phyloP scores from a whole-genome alignment of 2,888 invertebrate genomes.

The Eudasyphora cyanicolor region DNA sequence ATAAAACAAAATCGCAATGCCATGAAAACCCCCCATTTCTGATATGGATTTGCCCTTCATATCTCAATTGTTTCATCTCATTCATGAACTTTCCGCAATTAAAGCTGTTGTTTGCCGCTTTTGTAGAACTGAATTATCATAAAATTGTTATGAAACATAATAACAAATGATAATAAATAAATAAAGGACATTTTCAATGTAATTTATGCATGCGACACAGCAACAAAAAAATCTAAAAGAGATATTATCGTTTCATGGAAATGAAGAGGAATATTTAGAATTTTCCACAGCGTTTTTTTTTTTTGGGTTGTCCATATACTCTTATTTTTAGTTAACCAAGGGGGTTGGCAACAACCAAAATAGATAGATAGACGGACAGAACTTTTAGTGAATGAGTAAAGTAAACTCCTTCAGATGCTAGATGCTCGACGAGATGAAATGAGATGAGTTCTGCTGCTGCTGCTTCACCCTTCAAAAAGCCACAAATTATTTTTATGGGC shows the following conservation, averaged over 20 bases:
- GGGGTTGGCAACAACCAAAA: neutral
- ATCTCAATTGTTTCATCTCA: neutral
- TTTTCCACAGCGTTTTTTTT: neutral
- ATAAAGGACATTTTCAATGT: constrained; percentile 14
- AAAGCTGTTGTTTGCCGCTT: constrained; percentile 1
- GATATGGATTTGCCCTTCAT: too few relatives aligned
- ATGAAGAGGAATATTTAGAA: neutral
- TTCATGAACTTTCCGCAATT: neutral
- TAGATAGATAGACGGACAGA: neutral
- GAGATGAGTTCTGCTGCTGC: too few relatives aligned
- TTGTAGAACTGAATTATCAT: constrained; percentile 22
- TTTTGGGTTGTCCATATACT: neutral
- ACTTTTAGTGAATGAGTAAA: neutral
- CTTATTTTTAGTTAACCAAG: constrained; percentile 10
- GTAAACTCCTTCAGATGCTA: constrained; percentile 20
- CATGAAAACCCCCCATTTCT: too few relatives aligned
- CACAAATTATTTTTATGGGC: constrained; percentile 71
- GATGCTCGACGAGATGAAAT: too few relatives aligned
- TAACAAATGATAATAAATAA: constrained; percentile 29
- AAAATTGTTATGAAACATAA: constrained; percentile 33
- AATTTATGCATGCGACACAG: constrained; percentile 15
- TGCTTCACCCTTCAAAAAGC: constrained; percentile 65
- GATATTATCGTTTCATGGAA: neutral
- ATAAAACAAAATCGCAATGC: too few relatives aligned
- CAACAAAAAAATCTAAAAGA: neutral